Conservation (phyloP, 2,888 invertebrate genomes). For the Proisotoma minuta region DNA sequence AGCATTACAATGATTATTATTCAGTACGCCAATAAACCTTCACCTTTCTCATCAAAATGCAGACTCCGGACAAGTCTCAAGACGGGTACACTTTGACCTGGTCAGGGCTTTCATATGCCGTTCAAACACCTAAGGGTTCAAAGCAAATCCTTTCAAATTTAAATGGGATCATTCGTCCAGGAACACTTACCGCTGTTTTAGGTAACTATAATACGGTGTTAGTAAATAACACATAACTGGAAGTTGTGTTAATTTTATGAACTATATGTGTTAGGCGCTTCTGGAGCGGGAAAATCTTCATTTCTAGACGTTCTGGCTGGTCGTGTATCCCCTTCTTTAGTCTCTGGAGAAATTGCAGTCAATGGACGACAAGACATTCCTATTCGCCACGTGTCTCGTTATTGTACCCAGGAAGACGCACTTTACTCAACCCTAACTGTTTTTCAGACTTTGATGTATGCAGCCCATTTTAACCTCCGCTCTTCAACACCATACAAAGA, state of each 20-base stretch:
- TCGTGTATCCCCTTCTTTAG: background rate
- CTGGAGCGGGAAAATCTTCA: slow-evolving; percentile 9
- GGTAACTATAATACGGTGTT: too few species aligned
- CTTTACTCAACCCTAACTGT: background rate
- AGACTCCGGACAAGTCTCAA: too few species aligned
- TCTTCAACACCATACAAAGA: background rate
- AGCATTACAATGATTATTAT: too few species aligned
- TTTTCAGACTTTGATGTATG: background rate
- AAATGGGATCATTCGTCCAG: slow-evolving; percentile 5
- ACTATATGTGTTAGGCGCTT: slow-evolving; percentile 7
- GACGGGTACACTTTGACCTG: background rate
- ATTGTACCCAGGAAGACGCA: slow-evolving; percentile 9
- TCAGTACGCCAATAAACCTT: too few species aligned
- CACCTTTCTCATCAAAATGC: too few species aligned
- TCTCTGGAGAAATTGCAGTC: background rate
- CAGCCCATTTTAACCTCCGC: slow-evolving; percentile 7
- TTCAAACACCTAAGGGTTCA: background rate
- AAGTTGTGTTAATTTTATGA: too few species aligned
- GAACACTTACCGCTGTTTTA: slow-evolving; percentile 1
- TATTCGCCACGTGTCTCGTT: slow-evolving; percentile 1
- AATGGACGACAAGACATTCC: background rate
- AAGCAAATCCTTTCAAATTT: background rate
- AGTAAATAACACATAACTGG: too few species aligned
- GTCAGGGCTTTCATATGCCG: background rate
- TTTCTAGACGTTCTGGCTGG: slow-evolving; percentile 3